Evolutionary conservation across 1,140 invertebrate genomes (phyloP).

Genomic region (Berghia stephanieae): DNA sequence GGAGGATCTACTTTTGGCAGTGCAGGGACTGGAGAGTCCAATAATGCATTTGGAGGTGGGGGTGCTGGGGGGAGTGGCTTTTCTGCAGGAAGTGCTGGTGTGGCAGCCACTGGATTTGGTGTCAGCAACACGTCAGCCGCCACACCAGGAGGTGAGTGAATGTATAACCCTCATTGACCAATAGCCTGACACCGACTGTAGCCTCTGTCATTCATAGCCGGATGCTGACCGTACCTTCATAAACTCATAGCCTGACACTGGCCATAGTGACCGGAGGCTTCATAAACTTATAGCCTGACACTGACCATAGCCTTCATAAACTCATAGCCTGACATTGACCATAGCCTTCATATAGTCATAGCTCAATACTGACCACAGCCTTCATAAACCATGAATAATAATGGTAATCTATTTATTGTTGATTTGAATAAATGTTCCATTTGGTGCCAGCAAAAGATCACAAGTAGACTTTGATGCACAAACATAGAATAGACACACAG

Average conservation of each 20-base stretch:
- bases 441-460: too few species aligned
- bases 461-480: too few species aligned
- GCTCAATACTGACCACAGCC: too few species aligned
- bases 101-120: conserved; percentile 46
- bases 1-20: conserved; percentile 48
- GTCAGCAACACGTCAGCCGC: conserved; percentile 25
- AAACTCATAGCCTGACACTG: neutral
- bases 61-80: conserved; percentile 33
- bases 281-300: neutral
- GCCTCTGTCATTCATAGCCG: neutral
- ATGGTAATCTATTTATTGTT: too few species aligned
- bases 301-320: neutral
- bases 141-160: neutral
- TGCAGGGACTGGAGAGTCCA: neutral
- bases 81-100: conserved; percentile 36
- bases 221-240: neutral
- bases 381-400: too few species aligned
- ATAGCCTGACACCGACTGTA: neutral
- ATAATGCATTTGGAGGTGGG: neutral
- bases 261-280: neutral
- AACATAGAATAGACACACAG: too few species aligned
- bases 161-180: neutral
- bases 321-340: too few species aligned
- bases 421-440: too few species aligned
- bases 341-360: too few species aligned